Percentiles rank a stretch among this genome's conserved stretches.
phyloP scores from a whole-genome alignment of 2,113 vertebrate genomes.

The Neolamprologus falcicula region DNA sequence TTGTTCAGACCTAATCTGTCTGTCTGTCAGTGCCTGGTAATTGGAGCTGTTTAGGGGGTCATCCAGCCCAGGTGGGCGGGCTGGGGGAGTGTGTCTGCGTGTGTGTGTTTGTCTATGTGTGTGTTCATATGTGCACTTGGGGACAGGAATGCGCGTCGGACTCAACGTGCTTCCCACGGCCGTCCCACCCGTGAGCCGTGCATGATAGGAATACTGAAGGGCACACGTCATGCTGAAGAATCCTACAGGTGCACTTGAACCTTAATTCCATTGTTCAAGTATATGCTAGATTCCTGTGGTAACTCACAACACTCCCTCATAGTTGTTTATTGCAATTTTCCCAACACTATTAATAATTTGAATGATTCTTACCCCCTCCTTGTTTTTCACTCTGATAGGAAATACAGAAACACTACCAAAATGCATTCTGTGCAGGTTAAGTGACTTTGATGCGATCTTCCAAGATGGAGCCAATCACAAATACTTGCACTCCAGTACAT shows the following conservation, averaged over 20 bases:
- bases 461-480: neutral
- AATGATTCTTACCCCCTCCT: neutral
- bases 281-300: neutral
- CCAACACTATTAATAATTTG: neutral
- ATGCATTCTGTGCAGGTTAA: neutral
- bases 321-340: neutral
- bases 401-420: neutral
- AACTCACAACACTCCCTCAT: neutral
- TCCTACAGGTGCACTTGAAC: slow-evolving; percentile 53
- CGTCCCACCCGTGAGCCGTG: slow-evolving; percentile 47
- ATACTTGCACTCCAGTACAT: neutral
- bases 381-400: neutral
- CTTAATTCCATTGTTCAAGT: neutral
- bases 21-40: slow-evolving; percentile 71
- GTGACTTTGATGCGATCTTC: neutral
- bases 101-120: neutral
- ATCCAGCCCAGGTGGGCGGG: slow-evolving; percentile 66
- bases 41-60: slow-evolving; percentile 68
- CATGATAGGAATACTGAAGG: slow-evolving; percentile 42
- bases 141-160: slow-evolving; percentile 64
- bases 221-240: slow-evolving; percentile 25
- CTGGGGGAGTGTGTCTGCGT: slow-evolving; percentile 43
- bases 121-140: slow-evolving; percentile 42
- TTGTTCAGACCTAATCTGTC: slow-evolving; percentile 66
- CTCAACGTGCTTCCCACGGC: slow-evolving; percentile 67